Conservation (phyloP, 23 tunicate genomes). For the Halocynthia roretzi region DNA sequence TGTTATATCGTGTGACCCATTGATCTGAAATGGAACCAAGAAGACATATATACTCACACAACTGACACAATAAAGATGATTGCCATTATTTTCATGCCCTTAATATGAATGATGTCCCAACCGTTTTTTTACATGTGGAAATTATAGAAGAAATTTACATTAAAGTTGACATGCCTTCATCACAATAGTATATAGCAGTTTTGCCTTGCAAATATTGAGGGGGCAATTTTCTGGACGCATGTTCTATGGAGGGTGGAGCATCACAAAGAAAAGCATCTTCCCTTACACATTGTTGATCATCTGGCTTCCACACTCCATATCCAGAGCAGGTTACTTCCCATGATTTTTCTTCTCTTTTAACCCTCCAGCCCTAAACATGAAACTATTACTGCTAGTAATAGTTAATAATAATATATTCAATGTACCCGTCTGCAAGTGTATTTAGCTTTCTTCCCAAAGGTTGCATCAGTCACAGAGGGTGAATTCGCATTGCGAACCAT, state of each 20-base stretch:
- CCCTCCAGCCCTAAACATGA: constrained; percentile 20
- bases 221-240: constrained; percentile 23
- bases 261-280: constrained; percentile 26
- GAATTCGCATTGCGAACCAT: not conserved
- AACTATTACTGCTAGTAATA: not conserved
- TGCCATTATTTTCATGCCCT: not conserved
- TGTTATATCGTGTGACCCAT: too few species aligned
- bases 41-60: not conserved
- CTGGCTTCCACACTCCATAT: constrained; percentile 39
- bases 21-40: not conserved
- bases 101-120: not conserved
- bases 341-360: not conserved
- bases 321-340: constrained; percentile 37
- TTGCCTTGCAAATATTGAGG: constrained; percentile 20
- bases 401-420: not conserved
- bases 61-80: not conserved
- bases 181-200: constrained; percentile 26
- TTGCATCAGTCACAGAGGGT: not conserved
- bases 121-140: not conserved
- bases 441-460: not conserved
- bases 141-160: not conserved
- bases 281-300: constrained; percentile 32
- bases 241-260: constrained; percentile 24
- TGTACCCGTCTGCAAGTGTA: constrained; percentile 19
- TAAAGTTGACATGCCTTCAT: constrained; percentile 16